Base-by-base conservation (phyloP, 2,797 vertebrate species). In the Balearica regulorum region DNA sequence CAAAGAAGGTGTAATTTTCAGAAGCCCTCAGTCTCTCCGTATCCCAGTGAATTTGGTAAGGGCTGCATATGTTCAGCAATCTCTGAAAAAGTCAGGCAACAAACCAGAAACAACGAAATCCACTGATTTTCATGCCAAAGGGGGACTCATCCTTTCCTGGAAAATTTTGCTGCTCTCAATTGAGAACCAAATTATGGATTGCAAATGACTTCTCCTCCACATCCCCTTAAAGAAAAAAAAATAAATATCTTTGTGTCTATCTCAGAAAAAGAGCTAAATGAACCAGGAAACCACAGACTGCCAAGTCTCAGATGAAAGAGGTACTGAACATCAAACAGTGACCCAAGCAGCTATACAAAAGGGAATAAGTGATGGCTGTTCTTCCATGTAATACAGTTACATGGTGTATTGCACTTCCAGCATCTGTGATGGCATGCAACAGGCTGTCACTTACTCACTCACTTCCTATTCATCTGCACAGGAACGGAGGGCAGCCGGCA, bases 91-190 rank as follows among this genome's bases (percentile, higher is more conserved):
- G 41, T 26, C 79, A 70, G 72, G 66, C 87, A 95, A n/a, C 4
- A 37, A 75, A 96, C 75, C 84, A 96, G 79, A 86, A 94, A 84
- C 55, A 53, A 72, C 0, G 1, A 95, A 94, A 80, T 68, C 75
- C 71, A 24, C 61, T 21, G 69, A 43, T 60, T 87, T 90, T 65
- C 75, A 35, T 54, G 90, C 81, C 90, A 92, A 83, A 84, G 39
- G 24, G 80, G 81, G 33, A 93, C 60, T 90, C 93, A 93, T 89
- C 90, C 85, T 90, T 94, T 93, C 87, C 93, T 93, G 70, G 71
- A 85, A 93, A 87, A 64, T 90, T 90, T 39, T 87, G 62, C 90
- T 87, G 77, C 71, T 89, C 60, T 86, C 64, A 72, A 21, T 11
- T 75, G 65, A 58, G 53, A 84, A 21, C 53, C 62, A 82, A 92